phyloP scores from a whole-genome alignment of 1,140 invertebrate genomes.

The Phocides pigmalion region DNA sequence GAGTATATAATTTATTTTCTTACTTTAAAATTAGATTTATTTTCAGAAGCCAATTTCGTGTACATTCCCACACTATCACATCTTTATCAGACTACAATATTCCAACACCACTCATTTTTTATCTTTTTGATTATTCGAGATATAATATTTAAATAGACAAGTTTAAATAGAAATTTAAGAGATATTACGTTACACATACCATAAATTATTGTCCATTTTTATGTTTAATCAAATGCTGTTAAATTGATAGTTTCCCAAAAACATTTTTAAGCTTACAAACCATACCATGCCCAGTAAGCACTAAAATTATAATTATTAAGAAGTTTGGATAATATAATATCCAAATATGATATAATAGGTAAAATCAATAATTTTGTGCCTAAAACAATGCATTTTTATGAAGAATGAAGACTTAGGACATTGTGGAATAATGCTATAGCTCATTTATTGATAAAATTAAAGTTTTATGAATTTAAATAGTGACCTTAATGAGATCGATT shows the following conservation, averaged over 20 bases:
- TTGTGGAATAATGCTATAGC: too few species aligned
- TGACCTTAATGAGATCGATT: not conserved
- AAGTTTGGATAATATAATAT: not conserved
- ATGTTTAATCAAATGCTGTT: not conserved
- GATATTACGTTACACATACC: not conserved
- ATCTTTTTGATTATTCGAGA: not conserved
- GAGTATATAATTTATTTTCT: not conserved
- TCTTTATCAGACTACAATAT: conserved; percentile 40
- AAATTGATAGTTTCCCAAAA: not conserved
- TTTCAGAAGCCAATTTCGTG: conserved; percentile 4
- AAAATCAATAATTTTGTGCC: not conserved
- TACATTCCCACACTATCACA: conserved; percentile 35
- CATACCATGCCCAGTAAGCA: not conserved
- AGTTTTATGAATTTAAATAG: not conserved
- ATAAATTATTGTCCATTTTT: not conserved
- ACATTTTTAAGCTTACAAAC: not conserved
- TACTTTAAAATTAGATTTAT: not conserved
- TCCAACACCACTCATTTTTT: conserved; percentile 8
- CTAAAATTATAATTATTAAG: not conserved
- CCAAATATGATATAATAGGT: too few species aligned
- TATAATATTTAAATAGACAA: conserved; percentile 7
- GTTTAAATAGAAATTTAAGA: not conserved
- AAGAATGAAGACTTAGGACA: too few species aligned
- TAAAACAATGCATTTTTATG: not conserved
- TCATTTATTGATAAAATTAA: too few species aligned